These are phyloP conservation scores for Luehdorfia chinensis DNA, from an alignment of 1,140 invertebrate genomes.

Conservation along the genomic window DNA sequence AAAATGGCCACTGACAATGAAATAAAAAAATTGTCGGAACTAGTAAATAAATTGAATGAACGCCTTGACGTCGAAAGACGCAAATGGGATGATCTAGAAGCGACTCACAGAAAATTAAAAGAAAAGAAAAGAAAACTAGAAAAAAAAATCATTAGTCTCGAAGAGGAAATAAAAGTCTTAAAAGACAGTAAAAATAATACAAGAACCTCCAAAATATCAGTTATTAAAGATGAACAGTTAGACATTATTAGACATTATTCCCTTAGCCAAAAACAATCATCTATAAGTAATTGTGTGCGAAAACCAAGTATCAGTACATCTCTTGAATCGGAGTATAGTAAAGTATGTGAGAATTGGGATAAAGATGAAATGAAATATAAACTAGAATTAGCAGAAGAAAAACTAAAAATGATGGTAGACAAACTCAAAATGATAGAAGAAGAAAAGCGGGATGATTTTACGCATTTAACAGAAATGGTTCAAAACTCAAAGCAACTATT, in stretches of 20 bases:
- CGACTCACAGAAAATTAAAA: conserved; percentile 41
- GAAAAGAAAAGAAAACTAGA: conserved; percentile 54
- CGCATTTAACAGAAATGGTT: conserved; percentile 65
- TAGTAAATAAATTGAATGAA: conserved; percentile 49
- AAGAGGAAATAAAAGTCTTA: conserved; percentile 49
- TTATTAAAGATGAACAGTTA: conserved; percentile 37
- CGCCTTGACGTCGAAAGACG: conserved; percentile 54
- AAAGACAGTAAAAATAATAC: conserved; percentile 46
- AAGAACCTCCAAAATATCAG: conserved; percentile 42
- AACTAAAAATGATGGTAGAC: conserved; percentile 68
- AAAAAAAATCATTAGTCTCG: conserved; percentile 33
- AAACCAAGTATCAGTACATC: conserved; percentile 48
- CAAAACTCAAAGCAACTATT: conserved; percentile 68
- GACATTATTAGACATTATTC: conserved; percentile 20
- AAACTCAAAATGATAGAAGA: conserved; percentile 70
- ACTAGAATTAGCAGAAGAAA: conserved; percentile 62
- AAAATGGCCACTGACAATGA: conserved; percentile 69
- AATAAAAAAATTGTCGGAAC: conserved; percentile 58
- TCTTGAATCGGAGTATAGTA: conserved; percentile 35
- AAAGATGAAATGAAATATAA: conserved; percentile 66
- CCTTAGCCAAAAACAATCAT: conserved; percentile 46
- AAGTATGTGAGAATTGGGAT: conserved; percentile 42
- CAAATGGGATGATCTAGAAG: conserved; percentile 59
- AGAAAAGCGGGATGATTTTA: conserved; percentile 65
- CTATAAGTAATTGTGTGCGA: conserved; percentile 29